Evolutionary conservation across 2,888 invertebrate genomes (phyloP).

Genomic region (Dolomedes plantarius): DNA sequence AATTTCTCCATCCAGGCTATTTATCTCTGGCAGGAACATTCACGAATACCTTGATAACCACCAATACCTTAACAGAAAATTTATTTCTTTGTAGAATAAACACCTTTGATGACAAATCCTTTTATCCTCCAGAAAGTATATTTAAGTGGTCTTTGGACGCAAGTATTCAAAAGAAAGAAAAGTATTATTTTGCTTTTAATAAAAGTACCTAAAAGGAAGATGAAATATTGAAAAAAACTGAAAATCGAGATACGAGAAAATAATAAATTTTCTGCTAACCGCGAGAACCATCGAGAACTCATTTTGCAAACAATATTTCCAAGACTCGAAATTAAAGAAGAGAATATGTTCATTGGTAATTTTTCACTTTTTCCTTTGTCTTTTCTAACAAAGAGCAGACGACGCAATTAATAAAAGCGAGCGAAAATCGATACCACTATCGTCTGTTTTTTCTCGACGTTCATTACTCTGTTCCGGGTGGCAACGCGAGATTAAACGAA

Average conservation of each 20-base stretch:
- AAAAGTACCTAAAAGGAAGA: no score
- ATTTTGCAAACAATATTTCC: slow-evolving; percentile 23
- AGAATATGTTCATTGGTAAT: slow-evolving; percentile 26
- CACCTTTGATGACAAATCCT: no score
- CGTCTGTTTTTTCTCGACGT: slow-evolving; percentile 54
- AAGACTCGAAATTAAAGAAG: slow-evolving; percentile 20
- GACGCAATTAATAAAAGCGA: slow-evolving; percentile 45
- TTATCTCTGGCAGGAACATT: no score
- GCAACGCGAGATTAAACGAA: slow-evolving; percentile 53
- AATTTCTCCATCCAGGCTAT: no score
- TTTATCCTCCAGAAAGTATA: no score
- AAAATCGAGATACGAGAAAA: neutral
- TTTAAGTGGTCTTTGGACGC: no score
- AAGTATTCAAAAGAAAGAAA: no score
- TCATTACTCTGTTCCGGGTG: slow-evolving; percentile 48
- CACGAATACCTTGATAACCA: no score
- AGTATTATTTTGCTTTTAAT: no score
- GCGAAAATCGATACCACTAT: slow-evolving; percentile 42
- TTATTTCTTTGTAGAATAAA: no score
- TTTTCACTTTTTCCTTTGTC: slow-evolving; percentile 32
- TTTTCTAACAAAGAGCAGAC: slow-evolving; percentile 40
- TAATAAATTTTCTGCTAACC: neutral
- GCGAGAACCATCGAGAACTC: slow-evolving; percentile 2
- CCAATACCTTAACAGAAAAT: no score
- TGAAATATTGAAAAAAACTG: neutral